Base-by-base conservation (phyloP, 2,888 invertebrate species). In the Dendrolimus houi region DNA sequence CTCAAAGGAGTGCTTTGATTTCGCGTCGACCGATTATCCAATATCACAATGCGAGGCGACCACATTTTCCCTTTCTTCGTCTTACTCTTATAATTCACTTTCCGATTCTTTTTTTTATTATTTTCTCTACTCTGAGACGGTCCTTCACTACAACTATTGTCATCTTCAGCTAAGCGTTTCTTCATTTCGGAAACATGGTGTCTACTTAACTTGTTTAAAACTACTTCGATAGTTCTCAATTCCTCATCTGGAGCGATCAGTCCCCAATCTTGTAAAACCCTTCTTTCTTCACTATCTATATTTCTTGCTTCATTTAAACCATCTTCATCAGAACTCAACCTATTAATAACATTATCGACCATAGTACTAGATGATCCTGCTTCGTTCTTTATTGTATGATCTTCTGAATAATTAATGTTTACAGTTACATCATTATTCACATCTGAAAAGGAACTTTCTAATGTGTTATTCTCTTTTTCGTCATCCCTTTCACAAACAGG, bases 11-110 rank as follows among this genome's bases (percentile, higher is more conserved):
- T 29, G 61, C 68, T 83, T 62, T 80, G 84, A 52, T 64, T 77
- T 59, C 80, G 79, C 17, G 72, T 65, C 17, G 85, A 71, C 55
- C 88, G 63, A 57, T 82, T 89, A 57, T 89, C 89, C 60, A 91
- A 63, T 66, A 90, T 81, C 47, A 91, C 87, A 52, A 83, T 77
- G 2, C 85, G 82, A 0, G 86, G 86, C 52, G 89, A 85, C 90
- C 90, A 91, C 73, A 81, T 81, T 54, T 83, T 84, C 56, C 62
- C 77, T 63, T 81, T 85, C 62, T 80, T 85, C 64, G 80, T 83
- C 64, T 85, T 88, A 64, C 66, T 85, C 58, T 86, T 87, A 3
- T 67, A 61, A 14, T 68, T 67, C 0, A 72, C 60, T 59, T 85
- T 87, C 59, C 77, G 75, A n/a, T 57, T 67, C 58, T 79, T 81